Conservation (phyloP, 2,113 vertebrate species). For the Tragelaphus scriptus region DNA sequence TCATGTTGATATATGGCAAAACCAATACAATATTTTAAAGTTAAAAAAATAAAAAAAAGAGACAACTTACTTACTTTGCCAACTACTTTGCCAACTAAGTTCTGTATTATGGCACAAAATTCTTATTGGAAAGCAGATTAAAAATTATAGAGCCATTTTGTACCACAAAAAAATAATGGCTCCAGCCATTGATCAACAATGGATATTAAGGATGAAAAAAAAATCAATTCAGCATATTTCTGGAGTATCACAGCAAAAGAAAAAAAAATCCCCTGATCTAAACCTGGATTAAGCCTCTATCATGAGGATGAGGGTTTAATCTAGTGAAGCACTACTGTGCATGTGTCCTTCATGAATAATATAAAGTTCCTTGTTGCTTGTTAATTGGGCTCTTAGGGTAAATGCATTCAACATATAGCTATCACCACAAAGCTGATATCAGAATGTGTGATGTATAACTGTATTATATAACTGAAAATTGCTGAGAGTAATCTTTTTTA, state of each 20-base stretch:
- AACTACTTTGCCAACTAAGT: too few species aligned
- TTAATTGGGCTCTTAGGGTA: background rate
- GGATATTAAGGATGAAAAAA: background rate
- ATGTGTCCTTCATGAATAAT: too few species aligned
- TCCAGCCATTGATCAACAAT: background rate
- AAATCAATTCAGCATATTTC: background rate
- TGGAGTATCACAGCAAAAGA: background rate
- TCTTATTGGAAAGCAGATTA: background rate
- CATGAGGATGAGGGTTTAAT: background rate
- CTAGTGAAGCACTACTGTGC: background rate
- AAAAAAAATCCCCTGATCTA: background rate
- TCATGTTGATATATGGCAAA: too few species aligned
- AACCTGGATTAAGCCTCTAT: background rate
- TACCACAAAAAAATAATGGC: background rate
- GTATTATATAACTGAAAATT: background rate
- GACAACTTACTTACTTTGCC: too few species aligned
- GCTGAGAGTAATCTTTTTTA: background rate
- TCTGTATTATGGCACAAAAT: background rate
- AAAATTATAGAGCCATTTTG: background rate
- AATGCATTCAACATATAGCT: rapidly evolving
- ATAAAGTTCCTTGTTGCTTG: background rate
- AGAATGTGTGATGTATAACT: background rate
- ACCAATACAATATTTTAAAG: too few species aligned
- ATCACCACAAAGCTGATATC: background rate
- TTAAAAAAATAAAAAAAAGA: too few species aligned